phyloP scores from a whole-genome alignment of 2,113 vertebrate species.

The Hypanus sabinus region DNA sequence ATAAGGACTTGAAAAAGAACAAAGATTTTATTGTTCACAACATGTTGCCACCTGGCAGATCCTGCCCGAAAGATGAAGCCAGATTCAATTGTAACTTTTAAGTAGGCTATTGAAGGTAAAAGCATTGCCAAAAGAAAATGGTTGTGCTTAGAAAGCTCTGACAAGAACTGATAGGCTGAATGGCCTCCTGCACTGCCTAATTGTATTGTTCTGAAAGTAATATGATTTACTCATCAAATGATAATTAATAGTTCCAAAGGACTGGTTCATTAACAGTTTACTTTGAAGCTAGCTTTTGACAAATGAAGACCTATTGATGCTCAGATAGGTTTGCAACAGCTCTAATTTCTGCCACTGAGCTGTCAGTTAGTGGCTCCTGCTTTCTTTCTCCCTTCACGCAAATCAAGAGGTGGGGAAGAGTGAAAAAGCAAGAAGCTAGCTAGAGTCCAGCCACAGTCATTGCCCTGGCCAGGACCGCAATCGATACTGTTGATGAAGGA shows the following conservation, averaged over 20 bases:
- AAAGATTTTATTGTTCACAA: too few relatives aligned
- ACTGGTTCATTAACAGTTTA: background rate
- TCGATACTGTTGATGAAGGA: slow-evolving; percentile 27
- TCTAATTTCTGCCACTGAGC: background rate
- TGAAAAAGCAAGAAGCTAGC: background rate
- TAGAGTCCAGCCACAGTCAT: background rate
- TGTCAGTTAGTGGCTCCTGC: background rate
- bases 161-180: too few relatives aligned
- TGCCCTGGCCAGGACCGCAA: slow-evolving; percentile 16
- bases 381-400: background rate
- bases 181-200: too few relatives aligned
- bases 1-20: too few relatives aligned
- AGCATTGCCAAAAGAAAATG: too few relatives aligned
- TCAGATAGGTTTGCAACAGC: background rate
- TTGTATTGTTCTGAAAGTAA: background rate
- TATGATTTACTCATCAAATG: background rate
- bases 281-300: background rate
- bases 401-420: background rate
- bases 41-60: too few relatives aligned
- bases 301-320: background rate
- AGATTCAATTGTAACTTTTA: too few relatives aligned
- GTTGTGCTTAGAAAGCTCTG: too few relatives aligned
- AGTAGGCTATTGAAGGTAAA: too few relatives aligned
- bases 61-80: too few relatives aligned
- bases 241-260: background rate